Conservation (phyloP, 2,888 invertebrate genomes). For the Coecobrya sp. region DNA sequence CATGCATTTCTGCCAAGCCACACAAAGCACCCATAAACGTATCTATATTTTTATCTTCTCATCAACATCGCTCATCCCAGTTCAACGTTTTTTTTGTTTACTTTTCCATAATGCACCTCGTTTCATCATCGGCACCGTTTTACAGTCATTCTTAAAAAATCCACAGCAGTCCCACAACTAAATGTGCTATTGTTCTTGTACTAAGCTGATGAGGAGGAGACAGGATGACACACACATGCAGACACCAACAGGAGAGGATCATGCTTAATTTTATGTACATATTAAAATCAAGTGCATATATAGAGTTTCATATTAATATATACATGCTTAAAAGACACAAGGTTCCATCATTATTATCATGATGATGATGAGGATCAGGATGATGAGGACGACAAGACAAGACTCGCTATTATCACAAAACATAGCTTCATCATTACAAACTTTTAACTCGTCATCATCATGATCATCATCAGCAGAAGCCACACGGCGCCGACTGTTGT, state of each 20-base stretch:
- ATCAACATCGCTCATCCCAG: background rate
- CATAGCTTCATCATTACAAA: background rate
- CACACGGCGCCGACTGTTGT: conserved; percentile 67
- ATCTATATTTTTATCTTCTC: too few species aligned
- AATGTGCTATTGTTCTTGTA: background rate
- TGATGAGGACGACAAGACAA: background rate
- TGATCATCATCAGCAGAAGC: background rate
- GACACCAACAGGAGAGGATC: background rate
- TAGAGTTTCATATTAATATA: background rate
- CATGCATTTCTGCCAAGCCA: background rate
- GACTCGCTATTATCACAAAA: background rate
- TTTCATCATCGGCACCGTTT: background rate
- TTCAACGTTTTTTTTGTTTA: background rate
- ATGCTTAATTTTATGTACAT: conserved; percentile 43
- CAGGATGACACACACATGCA: conserved; percentile 11
- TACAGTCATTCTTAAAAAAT: background rate
- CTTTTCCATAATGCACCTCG: background rate
- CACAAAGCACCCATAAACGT: too few species aligned
- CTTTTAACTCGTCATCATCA: conserved; percentile 22
- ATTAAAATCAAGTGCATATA: background rate
- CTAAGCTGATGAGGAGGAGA: background rate
- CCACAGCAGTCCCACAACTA: background rate
- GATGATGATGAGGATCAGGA: background rate
- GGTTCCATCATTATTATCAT: background rate
- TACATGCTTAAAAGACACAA: background rate